These are phyloP conservation scores for Scaptodrosophila latifasciaeformis DNA, from an alignment of 2,888 invertebrate genomes.

Conservation along the genomic window DNA sequence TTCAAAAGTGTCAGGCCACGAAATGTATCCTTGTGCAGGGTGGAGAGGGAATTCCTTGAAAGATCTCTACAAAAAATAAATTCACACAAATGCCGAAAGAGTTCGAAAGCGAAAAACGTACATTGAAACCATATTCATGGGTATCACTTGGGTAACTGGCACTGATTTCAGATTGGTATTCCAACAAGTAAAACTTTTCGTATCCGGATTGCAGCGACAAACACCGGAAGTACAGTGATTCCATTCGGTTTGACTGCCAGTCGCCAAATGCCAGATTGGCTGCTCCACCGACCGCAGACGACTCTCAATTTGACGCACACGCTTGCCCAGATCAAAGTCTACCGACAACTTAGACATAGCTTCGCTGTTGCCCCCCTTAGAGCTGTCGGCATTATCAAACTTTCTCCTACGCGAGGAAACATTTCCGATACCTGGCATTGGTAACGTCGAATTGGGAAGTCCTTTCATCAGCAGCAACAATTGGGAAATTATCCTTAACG, in stretches of 20 bases:
- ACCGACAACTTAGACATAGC: conserved; percentile 44
- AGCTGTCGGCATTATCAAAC: conserved; percentile 6
- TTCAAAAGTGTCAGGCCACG: conserved; percentile 78
- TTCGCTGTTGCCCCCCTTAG: conserved; percentile 16
- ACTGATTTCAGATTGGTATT: conserved; percentile 77
- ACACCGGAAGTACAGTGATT: conserved; percentile 80
- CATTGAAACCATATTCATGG: conserved; percentile 79
- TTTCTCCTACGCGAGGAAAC: neutral
- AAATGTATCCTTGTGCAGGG: conserved; percentile 81
- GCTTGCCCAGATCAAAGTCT: conserved; percentile 60
- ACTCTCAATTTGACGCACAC: conserved; percentile 77
- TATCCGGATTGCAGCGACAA: conserved; percentile 81
- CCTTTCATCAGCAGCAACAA: conserved; percentile 60
- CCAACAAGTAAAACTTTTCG: conserved; percentile 81
- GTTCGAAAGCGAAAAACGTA: conserved; percentile 64
- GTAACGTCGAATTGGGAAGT: conserved; percentile 26
- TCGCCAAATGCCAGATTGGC: conserved; percentile 79
- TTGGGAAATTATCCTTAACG: conserved; percentile 72
- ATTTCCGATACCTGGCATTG: neutral
- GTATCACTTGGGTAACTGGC: conserved; percentile 79
- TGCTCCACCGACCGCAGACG: conserved; percentile 80
- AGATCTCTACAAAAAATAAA: conserved; percentile 77
- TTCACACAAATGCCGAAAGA: neutral
- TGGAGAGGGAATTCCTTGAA: conserved; percentile 80
- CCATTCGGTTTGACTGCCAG: conserved; percentile 76